A percentile compares a stretch with the other conserved stretches of the same genome.
phyloP scores from a whole-genome alignment of 2,797 vertebrate species.

The Parotocinclus haroldoi region DNA sequence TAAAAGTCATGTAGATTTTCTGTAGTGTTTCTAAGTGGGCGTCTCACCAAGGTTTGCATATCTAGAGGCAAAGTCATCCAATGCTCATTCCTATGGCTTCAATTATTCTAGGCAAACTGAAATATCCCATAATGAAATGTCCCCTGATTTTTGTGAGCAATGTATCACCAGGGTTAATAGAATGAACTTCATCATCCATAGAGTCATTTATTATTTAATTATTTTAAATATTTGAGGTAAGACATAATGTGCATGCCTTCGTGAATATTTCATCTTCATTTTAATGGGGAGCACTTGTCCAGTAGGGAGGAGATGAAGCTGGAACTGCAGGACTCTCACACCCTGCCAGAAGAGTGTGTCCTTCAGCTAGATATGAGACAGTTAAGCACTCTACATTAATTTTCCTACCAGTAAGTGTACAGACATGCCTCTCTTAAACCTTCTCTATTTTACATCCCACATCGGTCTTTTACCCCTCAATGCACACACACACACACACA shows the following conservation, averaged over 20 bases:
- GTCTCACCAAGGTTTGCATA: conserved; percentile 51
- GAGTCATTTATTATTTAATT: conserved; percentile 67
- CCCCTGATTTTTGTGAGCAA: too few relatives aligned
- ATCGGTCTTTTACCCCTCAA: neutral
- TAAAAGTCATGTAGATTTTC: conserved; percentile 5
- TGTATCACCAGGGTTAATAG: conserved; percentile 39
- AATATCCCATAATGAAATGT: too few relatives aligned
- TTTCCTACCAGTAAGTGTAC: conserved; percentile 1
- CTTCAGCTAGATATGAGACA: conserved; percentile 10
- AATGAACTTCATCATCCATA: conserved; percentile 7
- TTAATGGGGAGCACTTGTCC: conserved; percentile 54
- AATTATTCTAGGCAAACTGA: conserved; percentile 43
- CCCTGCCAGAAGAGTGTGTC: conserved; percentile 30
- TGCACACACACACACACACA: conserved; percentile 5
- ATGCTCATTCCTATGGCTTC: conserved; percentile 57
- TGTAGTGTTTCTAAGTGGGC: conserved; percentile 39
- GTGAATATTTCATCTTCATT: conserved; percentile 65
- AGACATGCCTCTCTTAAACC: conserved; percentile 31
- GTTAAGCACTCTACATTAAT: neutral
- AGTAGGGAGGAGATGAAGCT: neutral
- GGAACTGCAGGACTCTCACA: conserved; percentile 43
- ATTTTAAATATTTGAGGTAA: conserved; percentile 71
- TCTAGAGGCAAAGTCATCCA: conserved; percentile 61
- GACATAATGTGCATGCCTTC: conserved; percentile 60
- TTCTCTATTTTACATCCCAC: conserved; percentile 6